These are phyloP conservation scores for Dendronephthya gigantea DNA, from an alignment of 64 coral and sea anemone genomes.

Conservation along the genomic window DNA sequence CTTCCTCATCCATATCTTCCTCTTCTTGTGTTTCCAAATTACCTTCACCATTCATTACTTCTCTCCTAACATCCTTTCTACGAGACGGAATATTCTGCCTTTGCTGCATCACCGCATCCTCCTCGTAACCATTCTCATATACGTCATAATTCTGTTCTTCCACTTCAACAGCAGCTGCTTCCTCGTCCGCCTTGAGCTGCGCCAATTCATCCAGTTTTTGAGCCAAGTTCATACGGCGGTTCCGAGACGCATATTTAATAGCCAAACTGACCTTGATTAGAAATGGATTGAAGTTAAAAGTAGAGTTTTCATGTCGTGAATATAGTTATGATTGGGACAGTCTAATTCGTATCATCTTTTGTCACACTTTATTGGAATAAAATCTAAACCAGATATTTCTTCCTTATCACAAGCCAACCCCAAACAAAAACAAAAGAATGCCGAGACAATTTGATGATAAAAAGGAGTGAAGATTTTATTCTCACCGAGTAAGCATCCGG, in stretches of 20 bases:
- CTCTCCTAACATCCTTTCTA: neutral
- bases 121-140: slow-evolving; percentile 25
- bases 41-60: neutral
- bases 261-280: slow-evolving; percentile 74
- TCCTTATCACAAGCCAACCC: too few species aligned
- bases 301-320: too few species aligned
- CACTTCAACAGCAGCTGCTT: slow-evolving; percentile 39
- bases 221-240: slow-evolving; percentile 74
- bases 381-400: too few species aligned
- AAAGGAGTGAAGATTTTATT: neutral
- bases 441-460: neutral
- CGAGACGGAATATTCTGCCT: neutral
- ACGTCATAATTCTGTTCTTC: neutral
- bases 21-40: slow-evolving; percentile 46
- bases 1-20: slow-evolving; percentile 35
- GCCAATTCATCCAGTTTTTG: slow-evolving; percentile 64
- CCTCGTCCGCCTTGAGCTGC: slow-evolving; percentile 58
- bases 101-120: neutral
- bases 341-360: too few species aligned
- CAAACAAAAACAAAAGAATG: too few species aligned
- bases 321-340: too few species aligned
- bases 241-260: slow-evolving; percentile 83
- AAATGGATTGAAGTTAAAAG: neutral
- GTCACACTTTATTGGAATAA: too few species aligned
- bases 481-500: slow-evolving; percentile 88